Base-by-base conservation (phyloP, 2,797 vertebrate species). In the Coracias cyanogaster region DNA sequence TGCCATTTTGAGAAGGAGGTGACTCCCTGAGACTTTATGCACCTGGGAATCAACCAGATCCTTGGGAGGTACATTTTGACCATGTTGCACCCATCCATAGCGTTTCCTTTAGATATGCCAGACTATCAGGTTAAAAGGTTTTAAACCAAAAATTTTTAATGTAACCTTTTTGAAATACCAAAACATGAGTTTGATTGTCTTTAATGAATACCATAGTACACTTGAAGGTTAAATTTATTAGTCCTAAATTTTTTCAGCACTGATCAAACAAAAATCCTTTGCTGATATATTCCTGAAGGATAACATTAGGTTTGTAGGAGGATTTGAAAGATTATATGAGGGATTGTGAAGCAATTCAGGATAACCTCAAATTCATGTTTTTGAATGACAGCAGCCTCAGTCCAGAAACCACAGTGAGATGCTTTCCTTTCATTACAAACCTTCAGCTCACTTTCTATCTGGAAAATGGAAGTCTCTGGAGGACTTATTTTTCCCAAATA, bases 321-420 rank as follows among this genome's bases (percentile, higher is more conserved):
- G 77, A 80, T 92, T 94, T 91, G 54, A 92, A 91, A 78, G 66
- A 62, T 90, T 90, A 85, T 64, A 48, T 64, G 41, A 51, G 18
- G 24, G 45, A 89, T 14, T 95, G 48, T 83, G 78, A 92, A 76
- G 93, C 43, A 85, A 35, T 89, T 91, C 77, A 93, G 73, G n/a
- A 60, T 86, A 94, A 89, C 69, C 24, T 80, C 35, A 73, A 76
- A 91, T 49, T 72, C 3, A 0, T 43, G 26, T 7, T 90, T 87
- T 76, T 85, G 67, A 86, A 73, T 79, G 77, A 77, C 9, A 8
- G 43, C 41, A 90, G 65, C n/a, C 52, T 90, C 55, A 29, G 29
- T 7, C 20, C 19, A 72, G 89, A 86, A 94, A 81, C 52, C 61
- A 37, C 1, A 4, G 6, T 1, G 8, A 57, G 43, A 77, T 45